Evolutionary conservation across 2,888 invertebrate genomes (phyloP).

Genomic region (Metallyticus violacea): DNA sequence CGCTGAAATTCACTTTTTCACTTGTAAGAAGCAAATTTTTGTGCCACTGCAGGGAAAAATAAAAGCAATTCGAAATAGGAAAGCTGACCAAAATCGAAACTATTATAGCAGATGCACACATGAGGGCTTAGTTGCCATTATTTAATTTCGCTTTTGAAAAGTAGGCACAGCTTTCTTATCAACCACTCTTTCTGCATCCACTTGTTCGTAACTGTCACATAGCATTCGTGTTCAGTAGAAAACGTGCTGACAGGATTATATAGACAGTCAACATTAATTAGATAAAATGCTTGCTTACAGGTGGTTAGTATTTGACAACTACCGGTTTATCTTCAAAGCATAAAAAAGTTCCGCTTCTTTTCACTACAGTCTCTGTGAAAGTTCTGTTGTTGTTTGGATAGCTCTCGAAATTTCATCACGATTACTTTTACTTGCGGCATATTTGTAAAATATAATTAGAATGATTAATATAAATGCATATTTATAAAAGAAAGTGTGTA

Average conservation of each 20-base stretch:
- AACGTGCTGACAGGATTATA: background rate
- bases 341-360: background rate
- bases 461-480: too few relatives aligned
- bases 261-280: background rate
- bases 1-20: too few relatives aligned
- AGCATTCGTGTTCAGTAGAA: background rate
- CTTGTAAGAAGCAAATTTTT: too few relatives aligned
- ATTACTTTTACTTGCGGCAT: too few relatives aligned
- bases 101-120: too few relatives aligned
- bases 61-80: too few relatives aligned
- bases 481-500: too few relatives aligned
- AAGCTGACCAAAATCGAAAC: too few relatives aligned
- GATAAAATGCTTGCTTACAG: background rate
- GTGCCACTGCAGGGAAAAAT: too few relatives aligned
- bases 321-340: background rate
- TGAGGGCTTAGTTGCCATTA: too few relatives aligned
- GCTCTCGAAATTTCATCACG: background rate
- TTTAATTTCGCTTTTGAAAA: background rate
- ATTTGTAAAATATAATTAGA: too few relatives aligned
- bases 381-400: background rate
- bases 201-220: background rate
- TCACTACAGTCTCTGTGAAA: background rate
- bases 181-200: background rate
- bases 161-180: background rate
- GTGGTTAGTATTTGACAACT: background rate